Base-by-base conservation (phyloP, 1,140 invertebrate genomes). In the Penaeus japonicus region DNA sequence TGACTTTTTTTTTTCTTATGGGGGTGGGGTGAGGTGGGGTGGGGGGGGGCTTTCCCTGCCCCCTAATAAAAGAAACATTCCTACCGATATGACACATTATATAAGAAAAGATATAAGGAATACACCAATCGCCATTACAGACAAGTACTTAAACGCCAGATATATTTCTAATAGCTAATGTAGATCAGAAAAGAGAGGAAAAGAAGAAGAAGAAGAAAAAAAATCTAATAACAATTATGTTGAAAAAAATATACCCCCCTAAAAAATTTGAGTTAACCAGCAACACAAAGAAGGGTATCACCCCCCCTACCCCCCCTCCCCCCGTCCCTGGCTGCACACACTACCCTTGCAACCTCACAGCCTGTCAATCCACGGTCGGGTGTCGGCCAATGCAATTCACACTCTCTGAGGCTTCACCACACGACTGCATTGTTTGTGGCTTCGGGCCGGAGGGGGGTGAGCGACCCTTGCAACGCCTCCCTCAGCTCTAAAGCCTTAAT, bases 361-460 rank as follows among this genome's bases (percentile, higher is more conserved):
- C 53, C 73, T 86, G 84, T 86, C 84, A 86, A 86, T 86, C 55
- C 75, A 62, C 75, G 73, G 84, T 79, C 54, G 79, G 62, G 54
- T 62, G 84, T 86, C 75, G 84, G 84, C 73, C 84, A 86, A 86
- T 86, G 84, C 84, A 86, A 86, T 86, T 79, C 84, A 79, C 84
- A 86, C 84, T 79, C 84, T 86, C 79, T 86, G 84, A 65, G 55
- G 84, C 54, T 80, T 86, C 84, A 17, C 84, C 75, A 32, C 70
- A 57, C 55, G 84, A 73, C 55, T 86, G 84, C 84, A 86, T 86
- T 86, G 84, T 86, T 86, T 86, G 84, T 24, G 84, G 84, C 84
- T 86, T 86, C 84, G 79, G 75, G 30, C 70, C 75, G 18, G 84
- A 27, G 55, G 53, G 75, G 84, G 84, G 84, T 78, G 79, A 79